Evolutionary conservation across 2,797 vertebrate species (phyloP), one percentile per base, ranked within the genome.

Genomic region (Macrochelys suwanniensis): DNA sequence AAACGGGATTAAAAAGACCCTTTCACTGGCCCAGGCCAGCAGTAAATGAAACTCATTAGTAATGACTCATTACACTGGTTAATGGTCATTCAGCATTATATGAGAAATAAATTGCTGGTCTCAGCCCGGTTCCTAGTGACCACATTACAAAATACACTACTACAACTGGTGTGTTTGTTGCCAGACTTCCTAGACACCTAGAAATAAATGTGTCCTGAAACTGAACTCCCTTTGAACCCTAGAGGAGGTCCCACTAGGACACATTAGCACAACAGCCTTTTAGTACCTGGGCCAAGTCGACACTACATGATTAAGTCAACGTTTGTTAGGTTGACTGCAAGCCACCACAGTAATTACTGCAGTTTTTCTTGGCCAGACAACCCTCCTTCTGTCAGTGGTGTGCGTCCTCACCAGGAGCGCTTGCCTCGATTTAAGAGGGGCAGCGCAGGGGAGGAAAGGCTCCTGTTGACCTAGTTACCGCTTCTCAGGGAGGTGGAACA

Each of bases 1-100:
- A 85, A 77, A 92, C 85, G 51, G 56, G 42, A 89, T 92, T 92
- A 77, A 81, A 85, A 92, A 65, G 31, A 77, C 37, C 53, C 81
- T 87, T 82, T 42, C 31, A 31, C n/a, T 78, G 50, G 57, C 71
- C 80, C 47, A 45, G 54, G 26, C 78, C 50, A 78, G n/a, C 45
- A 89, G 76, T 56, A 59, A 74, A 19, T 45, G 4, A 82, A 96
- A 65, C 33, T 49, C 17, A 85, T 68, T 82, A 96, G 68, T 86
- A 95, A 79, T 47, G 31, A 82, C 37, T 91, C 42, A 78, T 68
- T 83, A 45, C 80, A 78, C 80, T 42, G 11, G 31, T 37, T 65
- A 68, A 87, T 54, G 33, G 57, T 54, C 49, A 47, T 71, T 71
- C 45, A 49, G 45, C 45, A 54, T 82, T 83, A 54, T 42, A 42